A percentile compares a stretch with the other conserved stretches of the same genome.
phyloP scores from a whole-genome alignment of 1,140 invertebrate species.

The Arion vulgaris region DNA sequence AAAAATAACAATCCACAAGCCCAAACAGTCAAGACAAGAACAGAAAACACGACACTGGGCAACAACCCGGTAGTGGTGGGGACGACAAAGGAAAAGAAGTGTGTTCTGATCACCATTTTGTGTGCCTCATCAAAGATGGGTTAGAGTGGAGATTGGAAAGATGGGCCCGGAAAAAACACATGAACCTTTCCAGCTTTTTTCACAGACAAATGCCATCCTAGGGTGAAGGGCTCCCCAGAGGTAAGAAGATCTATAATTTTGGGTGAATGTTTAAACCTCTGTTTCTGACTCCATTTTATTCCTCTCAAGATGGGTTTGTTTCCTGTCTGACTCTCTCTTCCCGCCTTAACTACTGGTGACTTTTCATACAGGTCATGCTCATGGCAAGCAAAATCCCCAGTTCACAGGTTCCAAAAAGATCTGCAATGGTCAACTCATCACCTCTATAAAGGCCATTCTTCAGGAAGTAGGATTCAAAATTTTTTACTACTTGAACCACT shows the following conservation, averaged over 20 bases:
- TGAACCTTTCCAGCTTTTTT: too few relatives aligned
- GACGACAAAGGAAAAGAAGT: too few relatives aligned
- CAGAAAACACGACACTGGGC: too few relatives aligned
- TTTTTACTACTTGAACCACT: constrained; percentile 61
- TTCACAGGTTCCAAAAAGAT: constrained; percentile 87
- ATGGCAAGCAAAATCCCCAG: constrained; percentile 83
- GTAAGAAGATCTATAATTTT: constrained; percentile 40
- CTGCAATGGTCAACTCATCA: constrained; percentile 81
- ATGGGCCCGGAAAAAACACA: too few relatives aligned
- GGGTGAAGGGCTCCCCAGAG: too few relatives aligned
- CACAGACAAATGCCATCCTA: too few relatives aligned
- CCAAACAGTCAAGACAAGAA: too few relatives aligned
- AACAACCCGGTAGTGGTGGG: too few relatives aligned
- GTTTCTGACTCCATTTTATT: constrained; percentile 73
- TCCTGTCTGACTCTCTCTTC: constrained; percentile 78
- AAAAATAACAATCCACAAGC: too few relatives aligned
- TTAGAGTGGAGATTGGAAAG: too few relatives aligned
- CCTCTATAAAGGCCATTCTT: constrained; percentile 78
- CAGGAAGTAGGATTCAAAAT: constrained; percentile 74
- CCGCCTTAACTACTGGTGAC: constrained; percentile 77
- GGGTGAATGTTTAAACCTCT: constrained; percentile 43
- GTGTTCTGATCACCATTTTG: too few relatives aligned
- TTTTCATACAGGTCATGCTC: constrained; percentile 78
- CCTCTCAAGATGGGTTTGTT: constrained; percentile 79
- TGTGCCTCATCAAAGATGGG: too few relatives aligned